phyloP scores from a whole-genome alignment of 2,113 vertebrate genomes.

The Rhagologus leucostigma region DNA sequence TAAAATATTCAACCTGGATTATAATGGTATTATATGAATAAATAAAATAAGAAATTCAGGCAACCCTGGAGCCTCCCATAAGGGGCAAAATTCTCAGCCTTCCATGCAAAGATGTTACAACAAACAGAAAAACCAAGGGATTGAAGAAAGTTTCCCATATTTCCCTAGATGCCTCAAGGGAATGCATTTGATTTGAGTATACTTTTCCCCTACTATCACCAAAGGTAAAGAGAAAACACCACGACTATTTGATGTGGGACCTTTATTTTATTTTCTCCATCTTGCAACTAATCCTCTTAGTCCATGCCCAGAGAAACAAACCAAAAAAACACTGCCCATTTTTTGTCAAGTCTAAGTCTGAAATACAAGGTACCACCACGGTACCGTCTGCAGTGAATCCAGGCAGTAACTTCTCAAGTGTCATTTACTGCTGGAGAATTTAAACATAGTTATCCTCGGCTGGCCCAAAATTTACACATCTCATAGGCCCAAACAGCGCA shows the following conservation, averaged over 20 bases:
- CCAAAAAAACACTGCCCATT: neutral
- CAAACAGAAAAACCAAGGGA: neutral
- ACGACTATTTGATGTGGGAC: accelerated
- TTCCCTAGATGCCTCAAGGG: neutral
- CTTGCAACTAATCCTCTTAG: neutral
- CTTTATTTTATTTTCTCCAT: neutral
- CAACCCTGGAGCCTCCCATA: neutral
- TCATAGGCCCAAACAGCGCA: neutral
- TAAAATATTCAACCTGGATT: neutral
- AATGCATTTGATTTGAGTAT: neutral
- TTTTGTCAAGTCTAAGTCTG: neutral
- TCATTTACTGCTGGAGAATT: neutral
- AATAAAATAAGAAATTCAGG: neutral
- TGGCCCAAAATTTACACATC: neutral
- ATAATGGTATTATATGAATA: neutral
- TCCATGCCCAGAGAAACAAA: neutral
- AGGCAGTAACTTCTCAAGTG: neutral
- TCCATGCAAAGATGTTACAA: neutral
- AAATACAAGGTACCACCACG: neutral
- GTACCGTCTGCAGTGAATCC: neutral
- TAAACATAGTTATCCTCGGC: neutral
- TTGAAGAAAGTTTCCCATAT: neutral
- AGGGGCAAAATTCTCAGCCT: neutral
- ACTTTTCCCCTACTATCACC: neutral
- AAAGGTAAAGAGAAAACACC: neutral